Evolutionary conservation across 2,797 vertebrate species (phyloP), one percentile per base, ranked within the genome.

Genomic region (Coregonus suidteri): DNA sequence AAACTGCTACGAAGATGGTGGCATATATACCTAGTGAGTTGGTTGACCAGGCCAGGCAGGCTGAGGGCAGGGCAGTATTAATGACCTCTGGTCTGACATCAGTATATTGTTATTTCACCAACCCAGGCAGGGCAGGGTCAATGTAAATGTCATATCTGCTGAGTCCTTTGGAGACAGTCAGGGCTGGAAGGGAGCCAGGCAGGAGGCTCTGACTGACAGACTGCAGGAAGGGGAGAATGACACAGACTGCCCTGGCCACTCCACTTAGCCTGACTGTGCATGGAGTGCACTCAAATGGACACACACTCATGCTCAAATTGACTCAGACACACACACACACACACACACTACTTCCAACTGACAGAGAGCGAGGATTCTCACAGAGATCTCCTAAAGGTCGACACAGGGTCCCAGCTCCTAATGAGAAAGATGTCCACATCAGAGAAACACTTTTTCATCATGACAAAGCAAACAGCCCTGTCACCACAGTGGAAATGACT

Each of bases 351-450:
- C n/a, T 20, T 62, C 15, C 59, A 77, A 71, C 51, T 59, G 41
- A 47, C 41, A 3, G 41, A 47, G 41, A 13, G 41, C 9, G 3
- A 47, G 9, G 41, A 47, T 47, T 47, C 9, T 47, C 41, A 47
- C 41, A 47, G 76, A 75, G 7, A 56, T 47, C 69, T 83, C 84
- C 79, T 79, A 84, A 79, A 89, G 88, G 87, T 90, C 84, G 85
- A 56, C 2, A 13, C 74, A 1, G 74, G 52, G 76, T 65, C 34
- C 20, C 7, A 34, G 56, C 72, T 83, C 89, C 77, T 89, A 89
- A 90, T 89, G 85, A 87, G 77, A 83, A 83, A 81, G 78, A 85
- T 65, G 84, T 89, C 87, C 89, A 81, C 87, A 83, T 90, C 82
- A 79, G 78, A 82, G 86, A 87, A 84, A 87, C 84, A 25, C 76